A percentile compares a stretch with the other conserved stretches of the same genome.
Conservation (phyloP, 2,888 invertebrate genomes). For the Xanthostigma xanthostigma region DNA sequence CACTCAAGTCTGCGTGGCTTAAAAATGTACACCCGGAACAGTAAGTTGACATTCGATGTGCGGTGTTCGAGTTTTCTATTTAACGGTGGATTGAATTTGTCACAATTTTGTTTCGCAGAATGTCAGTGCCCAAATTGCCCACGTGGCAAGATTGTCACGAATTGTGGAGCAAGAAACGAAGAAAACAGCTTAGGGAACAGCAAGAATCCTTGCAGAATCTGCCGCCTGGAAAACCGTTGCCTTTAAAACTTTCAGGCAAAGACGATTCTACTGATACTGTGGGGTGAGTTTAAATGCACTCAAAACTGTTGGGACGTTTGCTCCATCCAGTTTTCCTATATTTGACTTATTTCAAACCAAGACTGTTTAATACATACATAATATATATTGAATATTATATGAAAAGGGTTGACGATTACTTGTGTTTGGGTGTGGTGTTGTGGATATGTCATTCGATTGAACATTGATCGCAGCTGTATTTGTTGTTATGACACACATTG, state of each 20-base stretch:
- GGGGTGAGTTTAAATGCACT: conserved; percentile 27
- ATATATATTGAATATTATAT: no score
- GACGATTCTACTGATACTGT: conserved; percentile 36
- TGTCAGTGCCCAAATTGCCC: conserved; percentile 72
- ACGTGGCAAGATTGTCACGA: conserved; percentile 99
- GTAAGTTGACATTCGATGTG: conserved; percentile 37
- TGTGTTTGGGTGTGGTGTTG: no score
- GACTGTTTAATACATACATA: no score
- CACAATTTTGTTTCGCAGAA: conserved; percentile 34
- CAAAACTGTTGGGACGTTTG: no score
- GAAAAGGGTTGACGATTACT: no score
- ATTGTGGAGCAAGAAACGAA: conserved; percentile 94
- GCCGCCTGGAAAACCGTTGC: conserved; percentile 28
- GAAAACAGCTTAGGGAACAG: conserved; percentile 67
- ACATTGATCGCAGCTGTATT: no score
- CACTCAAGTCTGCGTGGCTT: conserved; percentile 83
- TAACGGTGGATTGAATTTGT: conserved; percentile 1
- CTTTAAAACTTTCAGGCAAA: conserved; percentile 16
- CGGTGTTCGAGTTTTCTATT: conserved; percentile 6
- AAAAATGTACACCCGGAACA: conserved; percentile 80
- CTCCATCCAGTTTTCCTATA: no score
- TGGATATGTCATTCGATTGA: no score
- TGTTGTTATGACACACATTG: no score
- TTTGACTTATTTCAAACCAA: no score
- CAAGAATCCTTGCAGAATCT: conserved; percentile 36